These are phyloP conservation scores for Montipora sp. DNA, from an alignment of 64 coral and sea anemone species.

Conservation along the genomic window DNA sequence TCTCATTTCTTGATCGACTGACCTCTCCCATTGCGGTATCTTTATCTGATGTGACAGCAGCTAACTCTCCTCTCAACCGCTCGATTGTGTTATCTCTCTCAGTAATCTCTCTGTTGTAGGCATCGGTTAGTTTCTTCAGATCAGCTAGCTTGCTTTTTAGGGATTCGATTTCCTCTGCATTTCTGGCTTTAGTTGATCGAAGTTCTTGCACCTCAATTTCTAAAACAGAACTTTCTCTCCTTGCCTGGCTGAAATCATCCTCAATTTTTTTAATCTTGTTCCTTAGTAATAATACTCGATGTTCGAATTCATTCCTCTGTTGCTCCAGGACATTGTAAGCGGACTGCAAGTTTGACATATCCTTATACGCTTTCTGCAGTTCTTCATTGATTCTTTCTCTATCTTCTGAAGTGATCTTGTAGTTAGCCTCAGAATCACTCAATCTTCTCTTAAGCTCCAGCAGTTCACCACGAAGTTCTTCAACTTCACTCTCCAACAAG, in stretches of 20 bases:
- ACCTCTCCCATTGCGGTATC: slow-evolving; percentile 80
- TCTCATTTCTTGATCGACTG: slow-evolving; percentile 43
- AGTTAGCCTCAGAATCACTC: slow-evolving; percentile 73
- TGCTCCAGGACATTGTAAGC: slow-evolving; percentile 80
- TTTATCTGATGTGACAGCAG: slow-evolving; percentile 51
- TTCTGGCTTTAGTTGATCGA: slow-evolving; percentile 65
- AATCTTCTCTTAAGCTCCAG: slow-evolving; percentile 75
- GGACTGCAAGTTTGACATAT: slow-evolving; percentile 85
- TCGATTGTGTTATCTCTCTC: slow-evolving; percentile 76
- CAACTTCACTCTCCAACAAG: slow-evolving; percentile 71
- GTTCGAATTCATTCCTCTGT: slow-evolving; percentile 72
- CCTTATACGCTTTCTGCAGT: slow-evolving; percentile 81
- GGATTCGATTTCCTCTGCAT: slow-evolving; percentile 51
- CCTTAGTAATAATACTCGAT: slow-evolving; percentile 69
- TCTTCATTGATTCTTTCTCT: slow-evolving; percentile 83
- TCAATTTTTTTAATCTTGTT: slow-evolving; percentile 83
- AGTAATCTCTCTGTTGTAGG: slow-evolving; percentile 66
- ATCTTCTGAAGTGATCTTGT: slow-evolving; percentile 74
- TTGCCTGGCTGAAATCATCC: slow-evolving; percentile 71
- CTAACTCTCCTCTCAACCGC: slow-evolving; percentile 60
- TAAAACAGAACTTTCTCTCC: slow-evolving; percentile 77
- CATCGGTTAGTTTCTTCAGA: slow-evolving; percentile 65
- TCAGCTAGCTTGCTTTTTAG: slow-evolving; percentile 66
- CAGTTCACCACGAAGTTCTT: slow-evolving; percentile 74
- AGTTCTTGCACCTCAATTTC: slow-evolving; percentile 76